Base-by-base conservation (phyloP, 2,888 invertebrate genomes). In the Arctia plantaginis region DNA sequence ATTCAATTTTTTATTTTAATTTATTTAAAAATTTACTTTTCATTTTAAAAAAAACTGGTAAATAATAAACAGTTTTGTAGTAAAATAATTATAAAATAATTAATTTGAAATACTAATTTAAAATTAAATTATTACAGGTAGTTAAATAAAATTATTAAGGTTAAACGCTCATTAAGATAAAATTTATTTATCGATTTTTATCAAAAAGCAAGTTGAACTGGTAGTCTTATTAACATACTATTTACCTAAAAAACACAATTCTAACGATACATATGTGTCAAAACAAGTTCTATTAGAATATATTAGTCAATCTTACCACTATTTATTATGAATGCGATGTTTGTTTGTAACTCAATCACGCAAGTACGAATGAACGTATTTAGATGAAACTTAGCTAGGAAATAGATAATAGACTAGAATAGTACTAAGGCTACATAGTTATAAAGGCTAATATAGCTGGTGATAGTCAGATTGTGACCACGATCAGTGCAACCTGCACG, bases 201-300 rank as follows among this genome's bases (percentile, higher is more conserved):
- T 55, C 8, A 35, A 12, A 55, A 30, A 69, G 8, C 30, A 35
- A 66, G 13, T n/a, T 39, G 69, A 81, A 79, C 74, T 66, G 76
- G 80, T 82, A 73, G 65, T n/a, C 20, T 44, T 55, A 84, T 80
- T 77, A 65, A 23, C 75, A 78, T 82, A 59, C 59, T 82, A 69
- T 82, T 82, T 75, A 78, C 73, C 27, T 71, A 35, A 55, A n/a
- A 27, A 15, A 33, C 35, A 71, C 30, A 71, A 39, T 35, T 71
- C n/a, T 15, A 15, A 71, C 47, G 44, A 47, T 23, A 65, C n/a
- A 71, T 47, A 18, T 59, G n/a, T 66, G 62, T 70, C 70, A 71
- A n/a, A 76, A 72, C 72, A 76, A 69, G 77, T 74, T 77, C 80
- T 81, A 62, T 80, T 73, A 13, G 51, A 66, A 30, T 41, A 20